Percentiles rank a stretch among this genome's conserved stretches.
Evolutionary conservation across 92 coral and sea anemone genomes (phyloP).

Genomic region (Ricordea florida): DNA sequence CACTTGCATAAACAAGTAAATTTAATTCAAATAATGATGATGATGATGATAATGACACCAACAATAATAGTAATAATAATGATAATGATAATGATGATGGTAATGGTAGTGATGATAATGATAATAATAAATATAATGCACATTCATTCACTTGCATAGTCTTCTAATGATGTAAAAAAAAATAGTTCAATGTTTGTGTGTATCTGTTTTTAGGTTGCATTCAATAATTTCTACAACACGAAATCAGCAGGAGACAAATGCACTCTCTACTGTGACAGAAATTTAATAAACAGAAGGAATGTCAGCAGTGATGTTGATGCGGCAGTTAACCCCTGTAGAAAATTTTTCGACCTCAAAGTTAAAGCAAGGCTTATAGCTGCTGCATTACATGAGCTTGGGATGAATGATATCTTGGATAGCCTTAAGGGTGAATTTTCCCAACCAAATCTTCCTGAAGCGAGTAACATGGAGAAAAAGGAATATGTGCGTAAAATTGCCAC

Average conservation of each 20-base stretch:
- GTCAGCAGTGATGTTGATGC: too few relatives aligned
- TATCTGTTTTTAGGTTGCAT: not conserved
- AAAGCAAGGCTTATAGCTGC: constrained; percentile 66
- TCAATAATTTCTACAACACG: too few relatives aligned
- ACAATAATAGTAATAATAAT: not conserved
- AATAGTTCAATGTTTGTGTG: not conserved
- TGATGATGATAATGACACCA: too few relatives aligned
- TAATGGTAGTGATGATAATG: not conserved
- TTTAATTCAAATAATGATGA: too few relatives aligned
- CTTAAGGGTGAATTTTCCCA: constrained; percentile 40
- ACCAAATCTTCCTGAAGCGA: not conserved
- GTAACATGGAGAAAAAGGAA: constrained; percentile 21
- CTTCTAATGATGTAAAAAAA: constrained; percentile 10
- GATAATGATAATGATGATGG: too few relatives aligned
- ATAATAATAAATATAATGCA: not conserved
- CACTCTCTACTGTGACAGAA: too few relatives aligned
- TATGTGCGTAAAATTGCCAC: too few relatives aligned
- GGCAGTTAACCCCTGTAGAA: too few relatives aligned
- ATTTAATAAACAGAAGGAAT: too few relatives aligned
- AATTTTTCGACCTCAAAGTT: constrained; percentile 49
- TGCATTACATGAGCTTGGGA: constrained; percentile 53
- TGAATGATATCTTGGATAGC: constrained; percentile 37
- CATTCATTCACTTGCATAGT: constrained; percentile 17
- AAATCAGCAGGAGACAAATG: too few relatives aligned
- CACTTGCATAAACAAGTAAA: constrained; percentile 9